Base-by-base conservation (phyloP, 2,888 invertebrate species). In the Rhabditoides inermis region DNA sequence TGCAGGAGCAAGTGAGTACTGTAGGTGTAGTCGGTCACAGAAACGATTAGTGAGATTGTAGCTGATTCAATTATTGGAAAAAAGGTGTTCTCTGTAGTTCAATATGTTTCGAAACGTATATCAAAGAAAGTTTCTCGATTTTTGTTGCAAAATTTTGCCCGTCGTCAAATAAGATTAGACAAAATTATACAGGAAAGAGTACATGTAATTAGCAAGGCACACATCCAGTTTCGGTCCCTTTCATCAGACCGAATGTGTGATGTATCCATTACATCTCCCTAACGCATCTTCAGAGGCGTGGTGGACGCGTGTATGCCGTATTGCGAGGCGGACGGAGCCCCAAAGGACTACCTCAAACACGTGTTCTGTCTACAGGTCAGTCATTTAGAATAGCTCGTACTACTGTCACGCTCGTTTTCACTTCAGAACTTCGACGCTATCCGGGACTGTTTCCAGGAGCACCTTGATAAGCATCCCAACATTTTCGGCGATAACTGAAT, bases 331-430 rank as follows among this genome's bases (percentile, higher is more conserved):
- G 61, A 61, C 32, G 51, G 55, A 3, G 67, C 68, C 4, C 65
- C 65, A 25, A 61, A 56, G 6, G 72, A 72, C 48, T 69, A 72
- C 41, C 51, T 72, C 37, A 64, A 69, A 18, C 70, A 72, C 51
- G 60, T 72, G 10, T 68, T 70, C 52, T 72, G 72, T 37, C 56
- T 72, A 44, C 60, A 61, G n/a, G n/a, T n/a, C n/a, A n/a, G n/a
- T n/a, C n/a, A n/a, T n/a, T n/a, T n/a, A n/a, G n/a, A n/a, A n/a
- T n/a, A n/a, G n/a, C n/a, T n/a, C n/a, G n/a, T n/a, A n/a, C n/a
- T n/a, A n/a, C n/a, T n/a, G n/a, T n/a, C n/a, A n/a, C n/a, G n/a
- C n/a, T n/a, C n/a, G n/a, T n/a, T n/a, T n/a, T n/a, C n/a, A n/a
- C n/a, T n/a, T n/a, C 62, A 62, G 37, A 65, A 65, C 55, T 71